Base-by-base conservation (phyloP, 2,888 invertebrate genomes). In the Agrochola lota region DNA sequence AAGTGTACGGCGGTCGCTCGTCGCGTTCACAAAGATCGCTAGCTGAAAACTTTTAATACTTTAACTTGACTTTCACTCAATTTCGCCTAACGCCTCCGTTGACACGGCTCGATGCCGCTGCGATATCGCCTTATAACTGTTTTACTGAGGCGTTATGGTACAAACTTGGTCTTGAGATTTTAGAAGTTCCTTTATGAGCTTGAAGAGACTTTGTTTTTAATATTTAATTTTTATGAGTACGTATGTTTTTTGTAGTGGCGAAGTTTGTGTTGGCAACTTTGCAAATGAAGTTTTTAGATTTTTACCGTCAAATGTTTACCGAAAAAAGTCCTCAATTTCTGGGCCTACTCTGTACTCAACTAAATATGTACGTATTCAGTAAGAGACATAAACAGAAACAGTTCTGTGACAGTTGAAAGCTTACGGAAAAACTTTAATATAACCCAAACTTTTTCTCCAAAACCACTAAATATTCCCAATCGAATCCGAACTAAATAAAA, bases 11-110 rank as follows among this genome's bases (percentile, higher is more conserved):
- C 87, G 85, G 83, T 83, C 81, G 79, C 81, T 86, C 92, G 92
- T 91, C 90, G 89, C 91, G 91, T 92, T 90, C 91, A 81, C 93
- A 92, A 94, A 95, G 95, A 96, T 95, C 95, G 95, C 92, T 93
- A 91, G 94, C 94, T 96, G 95, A 95, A 96, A 96, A 96, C 96
- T 96, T 96, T 96, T 96, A 96, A 96, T 96, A 96, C 96, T 95
- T 96, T 96, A 96, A 96, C 95, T 95, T 94, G 94, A 94, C 95
- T 96, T 95, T 96, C 95, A 95, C 96, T 96, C 96, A 95, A 96
- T 96, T 96, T 95, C 95, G 94, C 94, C 95, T 94, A 94, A 93
- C 95, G 94, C 95, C 92, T 91, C 74, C 94, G 95, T 94, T 95
- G 95, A 95, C 95, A 94, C 95, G 94, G 89, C 91, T 92, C 93